phyloP scores from a whole-genome alignment of 2,888 invertebrate genomes.

The Cryptocheilus praepositus region DNA sequence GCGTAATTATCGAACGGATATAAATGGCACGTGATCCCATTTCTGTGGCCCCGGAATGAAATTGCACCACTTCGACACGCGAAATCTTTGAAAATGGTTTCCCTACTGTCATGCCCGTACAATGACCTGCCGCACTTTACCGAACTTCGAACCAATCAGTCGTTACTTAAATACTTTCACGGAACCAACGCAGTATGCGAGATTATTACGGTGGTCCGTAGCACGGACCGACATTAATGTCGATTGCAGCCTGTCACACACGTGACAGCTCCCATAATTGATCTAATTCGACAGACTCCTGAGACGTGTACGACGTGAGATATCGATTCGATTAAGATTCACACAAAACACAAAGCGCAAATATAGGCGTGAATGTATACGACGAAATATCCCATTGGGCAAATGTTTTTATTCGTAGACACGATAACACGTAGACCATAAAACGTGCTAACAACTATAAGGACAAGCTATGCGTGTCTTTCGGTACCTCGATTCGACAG shows the following conservation, averaged over 20 bases:
- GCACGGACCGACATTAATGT: no score
- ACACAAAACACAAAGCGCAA: constrained; percentile 42
- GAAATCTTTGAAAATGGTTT: constrained; percentile 57
- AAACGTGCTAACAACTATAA: constrained; percentile 47
- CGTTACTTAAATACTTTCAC: not conserved
- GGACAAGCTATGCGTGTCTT: constrained; percentile 32
- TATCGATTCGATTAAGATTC: constrained; percentile 48
- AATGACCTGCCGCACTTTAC: constrained; percentile 1
- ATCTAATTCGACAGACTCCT: not conserved
- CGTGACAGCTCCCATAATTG: not conserved
- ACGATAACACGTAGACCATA: constrained; percentile 40
- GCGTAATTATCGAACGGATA: constrained; percentile 64
- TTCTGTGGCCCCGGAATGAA: constrained; percentile 52
- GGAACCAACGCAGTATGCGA: no score
- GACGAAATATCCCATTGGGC: constrained; percentile 44
- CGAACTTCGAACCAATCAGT: constrained; percentile 18
- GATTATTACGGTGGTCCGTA: no score
- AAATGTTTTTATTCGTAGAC: constrained; percentile 50
- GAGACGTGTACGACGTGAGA: constrained; percentile 17
- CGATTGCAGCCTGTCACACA: no score
- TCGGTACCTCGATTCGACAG: constrained; percentile 40
- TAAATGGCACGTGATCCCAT: constrained; percentile 59
- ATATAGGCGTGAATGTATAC: constrained; percentile 46
- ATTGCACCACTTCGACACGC: constrained; percentile 60
- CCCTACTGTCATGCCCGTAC: constrained; percentile 24